A percentile compares a stretch with the other conserved stretches of the same genome.
Evolutionary conservation across 2,113 vertebrate genomes (phyloP).

Genomic region (Nannospalax galili): DNA sequence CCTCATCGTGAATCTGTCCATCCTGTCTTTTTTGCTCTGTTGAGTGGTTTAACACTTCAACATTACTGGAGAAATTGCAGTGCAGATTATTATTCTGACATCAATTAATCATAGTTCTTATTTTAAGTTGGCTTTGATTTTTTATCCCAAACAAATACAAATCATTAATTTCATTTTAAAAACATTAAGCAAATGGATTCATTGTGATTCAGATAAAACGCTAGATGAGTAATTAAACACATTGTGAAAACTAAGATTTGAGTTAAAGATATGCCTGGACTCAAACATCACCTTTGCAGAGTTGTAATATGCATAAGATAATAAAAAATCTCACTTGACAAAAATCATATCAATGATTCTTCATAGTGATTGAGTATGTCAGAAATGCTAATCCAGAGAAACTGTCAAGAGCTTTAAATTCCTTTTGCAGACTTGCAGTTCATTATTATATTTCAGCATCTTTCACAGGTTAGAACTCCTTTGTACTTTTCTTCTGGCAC

Average conservation of each 20-base stretch:
- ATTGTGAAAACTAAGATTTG: conserved; percentile 70
- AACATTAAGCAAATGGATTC: conserved; percentile 73
- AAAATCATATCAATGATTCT: conserved; percentile 80
- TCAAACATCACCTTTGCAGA: conserved; percentile 75
- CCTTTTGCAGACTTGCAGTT: conserved; percentile 81
- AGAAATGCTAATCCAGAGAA: conserved; percentile 83
- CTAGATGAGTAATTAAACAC: conserved; percentile 80
- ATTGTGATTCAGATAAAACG: conserved; percentile 76
- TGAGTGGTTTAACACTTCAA: conserved; percentile 66
- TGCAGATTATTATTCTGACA: conserved; percentile 71
- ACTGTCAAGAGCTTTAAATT: conserved; percentile 82
- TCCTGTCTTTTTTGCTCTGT: neutral
- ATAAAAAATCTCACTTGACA: conserved; percentile 81
- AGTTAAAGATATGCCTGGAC: conserved; percentile 77
- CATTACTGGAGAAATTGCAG: neutral
- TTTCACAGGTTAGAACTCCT: conserved; percentile 81
- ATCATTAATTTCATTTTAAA: conserved; percentile 78
- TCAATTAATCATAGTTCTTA: conserved; percentile 79
- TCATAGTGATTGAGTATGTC: conserved; percentile 81
- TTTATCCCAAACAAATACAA: conserved; percentile 75
- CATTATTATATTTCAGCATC: conserved; percentile 83
- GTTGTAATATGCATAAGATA: conserved; percentile 75
- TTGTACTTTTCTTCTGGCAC: conserved; percentile 72
- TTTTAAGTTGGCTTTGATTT: conserved; percentile 70
- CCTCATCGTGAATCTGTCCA: conserved; percentile 66